A percentile compares a stretch with the other conserved stretches of the same genome.
Evolutionary conservation across 2,888 invertebrate species (phyloP).

Genomic region (Caenorhabditis sp.): DNA sequence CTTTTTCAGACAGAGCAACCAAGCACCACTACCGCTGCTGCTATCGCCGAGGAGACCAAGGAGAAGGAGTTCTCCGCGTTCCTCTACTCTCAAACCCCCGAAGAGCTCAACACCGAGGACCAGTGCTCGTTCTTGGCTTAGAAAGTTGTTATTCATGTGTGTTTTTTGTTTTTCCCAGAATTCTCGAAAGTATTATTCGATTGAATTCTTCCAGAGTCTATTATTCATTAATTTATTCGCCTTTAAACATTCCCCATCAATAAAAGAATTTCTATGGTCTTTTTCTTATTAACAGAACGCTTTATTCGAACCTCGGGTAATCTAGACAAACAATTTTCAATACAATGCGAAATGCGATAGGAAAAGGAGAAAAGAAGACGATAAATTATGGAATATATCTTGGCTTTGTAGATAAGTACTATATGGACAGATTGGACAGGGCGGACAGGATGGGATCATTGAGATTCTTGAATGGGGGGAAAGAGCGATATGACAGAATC

Average conservation of each 20-base stretch:
- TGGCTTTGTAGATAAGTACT: neutral
- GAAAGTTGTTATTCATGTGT: conserved; percentile 20
- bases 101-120: conserved; percentile 71
- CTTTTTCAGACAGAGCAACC: conserved; percentile 28
- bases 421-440: neutral
- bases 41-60: conserved; percentile 68
- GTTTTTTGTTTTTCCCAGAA: conserved; percentile 4
- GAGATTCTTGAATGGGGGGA: conserved; percentile 52
- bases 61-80: conserved; percentile 74
- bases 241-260: conserved; percentile 17
- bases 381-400: conserved; percentile 14
- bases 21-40: conserved; percentile 53
- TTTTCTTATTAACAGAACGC: conserved; percentile 47
- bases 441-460: conserved; percentile 30
- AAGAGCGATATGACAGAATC: conserved; percentile 59
- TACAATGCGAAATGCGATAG: conserved; percentile 41
- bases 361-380: conserved; percentile 6
- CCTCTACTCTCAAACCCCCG: conserved; percentile 73
- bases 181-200: conserved; percentile 38
- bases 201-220: conserved; percentile 20
- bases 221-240: conserved; percentile 10
- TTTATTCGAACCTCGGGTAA: conserved; percentile 47
- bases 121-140: conserved; percentile 68
- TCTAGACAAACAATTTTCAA: conserved; percentile 19
- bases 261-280: conserved; percentile 20